Evolutionary conservation across 2,888 invertebrate species (phyloP).

Genomic region (Acheta domesticus): DNA sequence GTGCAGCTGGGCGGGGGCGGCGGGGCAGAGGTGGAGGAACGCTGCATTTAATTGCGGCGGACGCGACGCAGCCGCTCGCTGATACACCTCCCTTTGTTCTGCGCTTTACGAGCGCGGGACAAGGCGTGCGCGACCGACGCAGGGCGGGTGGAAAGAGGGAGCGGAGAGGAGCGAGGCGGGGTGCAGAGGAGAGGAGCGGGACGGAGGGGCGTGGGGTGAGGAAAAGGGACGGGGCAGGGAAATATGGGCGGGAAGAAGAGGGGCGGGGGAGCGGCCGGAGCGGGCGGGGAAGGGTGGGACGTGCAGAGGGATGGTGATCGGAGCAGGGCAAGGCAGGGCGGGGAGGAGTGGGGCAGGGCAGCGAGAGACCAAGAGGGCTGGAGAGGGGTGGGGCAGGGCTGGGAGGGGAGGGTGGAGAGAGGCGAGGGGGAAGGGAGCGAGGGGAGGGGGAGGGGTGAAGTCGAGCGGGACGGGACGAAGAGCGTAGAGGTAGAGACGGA

Average conservation of each 20-base stretch:
- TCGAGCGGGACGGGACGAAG: no score
- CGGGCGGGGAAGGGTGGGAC: neutral
- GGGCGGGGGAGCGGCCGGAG: neutral
- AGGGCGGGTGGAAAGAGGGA: neutral
- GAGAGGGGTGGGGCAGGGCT: neutral
- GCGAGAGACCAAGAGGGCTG: neutral
- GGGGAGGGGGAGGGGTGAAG: no score
- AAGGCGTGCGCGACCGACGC: neutral
- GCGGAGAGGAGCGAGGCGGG: neutral
- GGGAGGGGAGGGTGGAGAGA: neutral
- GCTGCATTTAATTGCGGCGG: neutral
- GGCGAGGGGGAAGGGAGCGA: neutral
- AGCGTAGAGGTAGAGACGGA: neutral
- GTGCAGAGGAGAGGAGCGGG: neutral
- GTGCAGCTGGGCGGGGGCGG: neutral
- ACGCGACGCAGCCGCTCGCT: no score
- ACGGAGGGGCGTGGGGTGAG: neutral
- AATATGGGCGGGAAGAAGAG: neutral
- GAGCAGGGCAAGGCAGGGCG: neutral
- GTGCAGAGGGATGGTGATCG: neutral
- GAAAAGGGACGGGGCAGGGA: neutral
- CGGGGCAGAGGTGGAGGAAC: neutral
- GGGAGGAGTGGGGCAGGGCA: fast-evolving
- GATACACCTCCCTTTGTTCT: no score
- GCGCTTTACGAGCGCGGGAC: neutral